Evolutionary conservation across 2,888 invertebrate species (phyloP).

Genomic region (Trichacis sp.): DNA sequence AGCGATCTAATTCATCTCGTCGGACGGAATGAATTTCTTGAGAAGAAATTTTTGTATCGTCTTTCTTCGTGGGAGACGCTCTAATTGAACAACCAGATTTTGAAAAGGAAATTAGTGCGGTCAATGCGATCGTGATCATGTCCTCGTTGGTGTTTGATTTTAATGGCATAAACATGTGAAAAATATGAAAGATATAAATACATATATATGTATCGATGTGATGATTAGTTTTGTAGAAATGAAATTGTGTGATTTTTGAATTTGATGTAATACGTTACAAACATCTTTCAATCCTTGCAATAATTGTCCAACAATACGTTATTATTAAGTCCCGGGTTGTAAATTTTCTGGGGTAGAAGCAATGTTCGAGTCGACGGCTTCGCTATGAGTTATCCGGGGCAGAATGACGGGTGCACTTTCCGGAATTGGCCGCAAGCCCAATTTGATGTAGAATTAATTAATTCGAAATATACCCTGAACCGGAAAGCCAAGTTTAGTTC

Average conservation of each 20-base stretch:
- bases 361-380: conserved; percentile 34
- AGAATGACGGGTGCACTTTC: conserved; percentile 37
- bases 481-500: conserved; percentile 55
- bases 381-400: conserved; percentile 33
- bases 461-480: conserved; percentile 57
- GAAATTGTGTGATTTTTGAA: too few species aligned
- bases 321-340: not conserved
- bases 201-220: too few species aligned
- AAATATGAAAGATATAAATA: too few species aligned
- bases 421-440: conserved; percentile 57
- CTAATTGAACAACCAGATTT: not conserved
- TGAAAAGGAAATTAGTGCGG: not conserved
- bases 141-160: too few species aligned
- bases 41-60: not conserved
- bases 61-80: not conserved
- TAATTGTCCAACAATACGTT: too few species aligned
- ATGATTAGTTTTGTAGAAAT: too few species aligned
- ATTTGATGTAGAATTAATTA: conserved; percentile 59
- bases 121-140: too few species aligned
- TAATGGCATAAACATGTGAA: too few species aligned
- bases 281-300: too few species aligned
- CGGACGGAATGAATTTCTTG: not conserved
- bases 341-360: conserved; percentile 20
- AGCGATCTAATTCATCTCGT: conserved; percentile 21
- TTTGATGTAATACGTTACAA: too few species aligned